Evolutionary conservation across 2,113 vertebrate genomes (phyloP).

Genomic region (Hippopotamus amphibius): DNA sequence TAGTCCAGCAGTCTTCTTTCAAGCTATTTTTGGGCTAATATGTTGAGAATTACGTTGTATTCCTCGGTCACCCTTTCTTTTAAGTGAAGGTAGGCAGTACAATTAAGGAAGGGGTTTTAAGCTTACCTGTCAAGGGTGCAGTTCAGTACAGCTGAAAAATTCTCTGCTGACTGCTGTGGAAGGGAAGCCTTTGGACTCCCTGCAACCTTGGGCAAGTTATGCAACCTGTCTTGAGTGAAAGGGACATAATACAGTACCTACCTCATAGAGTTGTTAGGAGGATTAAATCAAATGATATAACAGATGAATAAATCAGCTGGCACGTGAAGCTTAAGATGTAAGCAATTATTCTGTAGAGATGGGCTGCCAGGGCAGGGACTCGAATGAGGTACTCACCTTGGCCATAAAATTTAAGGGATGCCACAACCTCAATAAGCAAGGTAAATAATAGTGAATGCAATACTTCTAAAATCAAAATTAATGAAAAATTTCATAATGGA

Average conservation of each 20-base stretch:
- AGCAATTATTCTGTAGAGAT: not conserved
- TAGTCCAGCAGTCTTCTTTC: not conserved
- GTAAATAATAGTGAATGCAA: not conserved
- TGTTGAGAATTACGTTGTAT: conserved; percentile 7
- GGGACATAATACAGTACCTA: not conserved
- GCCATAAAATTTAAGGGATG: not conserved
- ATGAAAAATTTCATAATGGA: not conserved
- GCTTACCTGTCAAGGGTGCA: not conserved
- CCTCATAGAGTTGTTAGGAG: not conserved
- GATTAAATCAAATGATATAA: not conserved
- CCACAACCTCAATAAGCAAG: not conserved
- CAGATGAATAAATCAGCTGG: not conserved
- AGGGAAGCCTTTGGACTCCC: not conserved
- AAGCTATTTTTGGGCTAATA: not conserved
- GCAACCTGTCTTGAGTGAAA: not conserved
- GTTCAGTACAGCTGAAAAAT: not conserved
- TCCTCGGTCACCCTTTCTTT: not conserved
- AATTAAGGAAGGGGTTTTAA: not conserved
- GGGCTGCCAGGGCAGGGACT: no score
- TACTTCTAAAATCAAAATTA: not conserved
- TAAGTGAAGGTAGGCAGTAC: not conserved
- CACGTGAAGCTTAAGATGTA: not conserved
- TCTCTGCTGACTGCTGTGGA: not conserved
- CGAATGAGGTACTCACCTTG: not conserved
- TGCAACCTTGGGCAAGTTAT: not conserved